These are phyloP conservation scores for Lithosia quadra DNA, from an alignment of 2,888 invertebrate species.

Conservation along the genomic window DNA sequence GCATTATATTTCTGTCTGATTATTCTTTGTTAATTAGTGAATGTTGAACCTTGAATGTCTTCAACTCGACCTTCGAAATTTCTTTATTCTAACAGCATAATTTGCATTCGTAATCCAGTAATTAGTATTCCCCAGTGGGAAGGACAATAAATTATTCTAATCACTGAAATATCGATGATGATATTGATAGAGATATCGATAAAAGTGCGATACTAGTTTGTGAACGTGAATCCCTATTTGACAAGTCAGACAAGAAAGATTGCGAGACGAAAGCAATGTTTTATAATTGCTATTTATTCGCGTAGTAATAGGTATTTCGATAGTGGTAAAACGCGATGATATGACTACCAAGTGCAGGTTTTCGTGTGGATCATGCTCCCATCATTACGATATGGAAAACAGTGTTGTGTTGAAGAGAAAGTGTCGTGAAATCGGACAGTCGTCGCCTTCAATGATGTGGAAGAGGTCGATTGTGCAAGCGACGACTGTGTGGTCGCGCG, in stretches of 20 bases:
- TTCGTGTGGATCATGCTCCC: slow-evolving; percentile 63
- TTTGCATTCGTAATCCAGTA: no score
- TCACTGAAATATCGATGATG: background rate
- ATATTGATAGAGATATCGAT: background rate
- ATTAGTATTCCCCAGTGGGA: no score
- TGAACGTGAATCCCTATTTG: slow-evolving; percentile 29
- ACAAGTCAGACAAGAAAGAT: slow-evolving; percentile 39
- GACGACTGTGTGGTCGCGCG: slow-evolving; percentile 62
- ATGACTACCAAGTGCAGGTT: slow-evolving; percentile 58
- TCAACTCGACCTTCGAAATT: no score
- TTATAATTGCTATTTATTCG: slow-evolving; percentile 31
- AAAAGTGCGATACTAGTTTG: background rate
- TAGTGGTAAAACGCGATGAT: slow-evolving; percentile 56
- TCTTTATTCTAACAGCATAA: no score
- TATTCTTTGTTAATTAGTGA: no score
- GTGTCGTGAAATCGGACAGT: slow-evolving; percentile 83
- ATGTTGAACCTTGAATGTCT: no score
- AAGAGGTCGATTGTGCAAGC: slow-evolving; percentile 86
- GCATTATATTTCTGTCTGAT: no score
- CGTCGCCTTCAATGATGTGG: slow-evolving; percentile 85
- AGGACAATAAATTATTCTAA: no score
- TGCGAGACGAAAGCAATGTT: slow-evolving; percentile 44
- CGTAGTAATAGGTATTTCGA: slow-evolving; percentile 29
- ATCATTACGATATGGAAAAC: slow-evolving; percentile 52
- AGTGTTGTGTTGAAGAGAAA: slow-evolving; percentile 78